These are phyloP conservation scores for Mormyrus proboscirostris DNA, from an alignment of 2,797 vertebrate genomes.

Conservation along the genomic window DNA sequence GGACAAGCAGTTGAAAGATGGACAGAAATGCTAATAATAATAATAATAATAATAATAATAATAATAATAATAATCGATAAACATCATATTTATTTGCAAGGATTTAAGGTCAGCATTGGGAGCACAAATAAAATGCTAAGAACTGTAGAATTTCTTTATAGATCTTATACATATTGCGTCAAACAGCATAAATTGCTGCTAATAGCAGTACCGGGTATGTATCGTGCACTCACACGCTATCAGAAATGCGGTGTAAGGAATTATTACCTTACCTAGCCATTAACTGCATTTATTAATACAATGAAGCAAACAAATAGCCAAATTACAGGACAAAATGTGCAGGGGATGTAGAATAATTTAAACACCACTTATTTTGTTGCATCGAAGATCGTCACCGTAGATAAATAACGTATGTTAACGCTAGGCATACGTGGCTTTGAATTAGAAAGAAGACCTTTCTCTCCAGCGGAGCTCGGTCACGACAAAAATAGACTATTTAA, in stretches of 20 bases:
- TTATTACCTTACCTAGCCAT: not conserved
- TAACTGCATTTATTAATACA: not conserved
- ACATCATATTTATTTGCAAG: not conserved
- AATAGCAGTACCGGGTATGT: not conserved
- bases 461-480: not conserved
- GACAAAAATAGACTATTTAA: conserved; percentile 6
- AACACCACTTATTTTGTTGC: not conserved
- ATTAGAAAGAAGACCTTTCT: not conserved
- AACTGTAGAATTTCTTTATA: not conserved
- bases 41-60: not conserved
- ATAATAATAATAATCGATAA: not conserved
- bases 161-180: not conserved
- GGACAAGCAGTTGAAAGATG: not conserved
- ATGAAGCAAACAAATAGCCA: not conserved
- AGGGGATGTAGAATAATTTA: not conserved
- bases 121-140: not conserved
- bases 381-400: not conserved
- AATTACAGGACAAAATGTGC: not conserved
- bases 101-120: not conserved
- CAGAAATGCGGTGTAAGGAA: not conserved
- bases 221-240: not conserved
- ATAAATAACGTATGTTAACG: not conserved
- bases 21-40: not conserved
- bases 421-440: not conserved
- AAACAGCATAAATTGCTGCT: not conserved